A percentile compares a stretch with the other conserved stretches of the same genome.
Evolutionary conservation across 2,888 invertebrate genomes (phyloP).

Genomic region (Caenorhabditis japonica): DNA sequence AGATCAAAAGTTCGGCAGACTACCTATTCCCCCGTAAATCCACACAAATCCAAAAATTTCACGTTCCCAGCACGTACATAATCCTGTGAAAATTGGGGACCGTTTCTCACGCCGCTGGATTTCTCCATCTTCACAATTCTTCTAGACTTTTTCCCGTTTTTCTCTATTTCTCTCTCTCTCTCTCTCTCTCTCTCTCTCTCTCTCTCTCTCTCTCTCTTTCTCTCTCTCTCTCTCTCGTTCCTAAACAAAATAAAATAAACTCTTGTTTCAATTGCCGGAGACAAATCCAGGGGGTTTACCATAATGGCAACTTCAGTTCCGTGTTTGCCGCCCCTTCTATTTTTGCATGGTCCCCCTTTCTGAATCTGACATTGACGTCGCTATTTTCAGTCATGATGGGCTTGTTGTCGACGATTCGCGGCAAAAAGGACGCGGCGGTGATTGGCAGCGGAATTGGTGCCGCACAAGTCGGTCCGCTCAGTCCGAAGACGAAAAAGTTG

Average conservation of each 20-base stretch:
- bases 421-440: conserved; percentile 55
- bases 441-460: conserved; percentile 54
- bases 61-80: too few species aligned
- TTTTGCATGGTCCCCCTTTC: conserved; percentile 13
- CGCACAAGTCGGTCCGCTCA: conserved; percentile 59
- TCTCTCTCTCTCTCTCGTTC: neutral
- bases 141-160: too few species aligned
- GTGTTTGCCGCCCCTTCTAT: neutral
- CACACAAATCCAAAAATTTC: too few species aligned
- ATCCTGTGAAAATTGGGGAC: too few species aligned
- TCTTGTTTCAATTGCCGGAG: too few species aligned
- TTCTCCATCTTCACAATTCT: too few species aligned
- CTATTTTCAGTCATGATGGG: conserved; percentile 63
- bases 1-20: too few species aligned
- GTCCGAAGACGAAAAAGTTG: conserved; percentile 60
- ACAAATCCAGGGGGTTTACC: conserved; percentile 40
- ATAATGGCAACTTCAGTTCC: conserved; percentile 31
- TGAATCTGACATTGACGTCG: too few species aligned
- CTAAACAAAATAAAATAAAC: neutral
- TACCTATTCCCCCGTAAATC: too few species aligned
- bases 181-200: too few species aligned
- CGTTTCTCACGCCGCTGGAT: too few species aligned
- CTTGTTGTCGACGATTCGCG: conserved; percentile 64
- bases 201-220: conserved; percentile 12
- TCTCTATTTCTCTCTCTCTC: too few species aligned